phyloP scores from a whole-genome alignment of 2,113 vertebrate genomes.

The Piprites chloris region DNA sequence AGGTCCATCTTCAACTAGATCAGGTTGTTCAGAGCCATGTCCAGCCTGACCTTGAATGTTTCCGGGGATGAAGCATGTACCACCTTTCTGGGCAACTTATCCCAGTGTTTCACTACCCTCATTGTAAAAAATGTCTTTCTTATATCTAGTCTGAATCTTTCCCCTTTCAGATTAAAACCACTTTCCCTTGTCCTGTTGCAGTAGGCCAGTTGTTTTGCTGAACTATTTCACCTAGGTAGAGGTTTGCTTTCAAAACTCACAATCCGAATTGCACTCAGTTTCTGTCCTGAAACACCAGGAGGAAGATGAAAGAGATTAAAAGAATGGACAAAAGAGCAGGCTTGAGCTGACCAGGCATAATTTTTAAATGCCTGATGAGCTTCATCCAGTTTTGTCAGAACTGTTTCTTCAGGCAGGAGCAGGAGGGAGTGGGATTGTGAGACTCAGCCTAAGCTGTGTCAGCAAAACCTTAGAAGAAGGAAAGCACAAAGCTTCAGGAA shows the following conservation, averaged over 20 bases:
- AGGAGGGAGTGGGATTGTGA: background rate
- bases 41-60: background rate
- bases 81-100: background rate
- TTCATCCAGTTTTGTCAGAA: background rate
- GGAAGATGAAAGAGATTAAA: background rate
- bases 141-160: background rate
- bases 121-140: background rate
- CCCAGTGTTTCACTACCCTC: background rate
- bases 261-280: background rate
- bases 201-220: background rate
- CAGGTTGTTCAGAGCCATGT: background rate
- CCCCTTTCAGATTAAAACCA: background rate
- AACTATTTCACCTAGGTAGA: background rate
- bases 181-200: background rate
- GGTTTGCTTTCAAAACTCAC: background rate
- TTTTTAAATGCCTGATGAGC: background rate
- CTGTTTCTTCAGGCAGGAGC: background rate
- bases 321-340: background rate
- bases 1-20: background rate
- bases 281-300: background rate
- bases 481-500: conserved; percentile 9
- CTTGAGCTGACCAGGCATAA: background rate
- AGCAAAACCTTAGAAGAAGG: background rate
- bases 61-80: background rate
- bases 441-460: background rate